phyloP scores from a whole-genome alignment of 2,797 vertebrate genomes.

The Tamandua tetradactyla region DNA sequence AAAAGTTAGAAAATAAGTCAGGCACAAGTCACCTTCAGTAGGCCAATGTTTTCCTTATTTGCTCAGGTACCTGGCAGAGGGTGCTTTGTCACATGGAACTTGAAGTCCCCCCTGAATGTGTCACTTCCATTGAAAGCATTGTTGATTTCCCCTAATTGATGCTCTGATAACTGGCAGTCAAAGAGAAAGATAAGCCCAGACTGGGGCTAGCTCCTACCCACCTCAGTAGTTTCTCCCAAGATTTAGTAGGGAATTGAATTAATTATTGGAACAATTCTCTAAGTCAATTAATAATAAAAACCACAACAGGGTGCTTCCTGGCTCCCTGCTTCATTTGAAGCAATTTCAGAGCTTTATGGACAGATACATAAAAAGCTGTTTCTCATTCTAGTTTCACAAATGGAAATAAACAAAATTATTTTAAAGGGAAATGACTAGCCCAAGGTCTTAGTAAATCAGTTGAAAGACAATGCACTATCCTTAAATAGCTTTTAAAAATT shows the following conservation, averaged over 20 bases:
- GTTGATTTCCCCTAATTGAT: not conserved
- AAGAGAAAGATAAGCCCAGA: not conserved
- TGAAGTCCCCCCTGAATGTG: not conserved
- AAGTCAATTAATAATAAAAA: constrained; percentile 28
- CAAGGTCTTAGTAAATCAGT: constrained; percentile 69
- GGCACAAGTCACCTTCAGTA: not conserved
- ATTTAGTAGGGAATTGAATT: not conserved
- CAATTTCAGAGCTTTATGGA: constrained; percentile 50
- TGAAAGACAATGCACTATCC: constrained; percentile 50
- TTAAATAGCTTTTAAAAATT: not conserved
- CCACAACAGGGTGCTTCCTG: constrained; percentile 21
- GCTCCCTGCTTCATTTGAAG: constrained; percentile 57
- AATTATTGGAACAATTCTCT: not conserved
- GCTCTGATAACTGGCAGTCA: not conserved
- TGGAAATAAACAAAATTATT: constrained; percentile 51
- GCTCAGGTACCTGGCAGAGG: not conserved
- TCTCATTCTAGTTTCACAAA: constrained; percentile 70
- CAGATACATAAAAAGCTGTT: constrained; percentile 53
- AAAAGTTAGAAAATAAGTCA: not conserved
- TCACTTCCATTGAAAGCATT: not conserved
- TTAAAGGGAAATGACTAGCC: constrained; percentile 62
- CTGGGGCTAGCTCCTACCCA: not conserved
- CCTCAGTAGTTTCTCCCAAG: not conserved
- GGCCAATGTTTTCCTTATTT: not conserved
- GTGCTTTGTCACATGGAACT: not conserved